These are phyloP conservation scores for Scleropages formosus DNA, from an alignment of 2,797 vertebrate genomes.

Conservation along the genomic window DNA sequence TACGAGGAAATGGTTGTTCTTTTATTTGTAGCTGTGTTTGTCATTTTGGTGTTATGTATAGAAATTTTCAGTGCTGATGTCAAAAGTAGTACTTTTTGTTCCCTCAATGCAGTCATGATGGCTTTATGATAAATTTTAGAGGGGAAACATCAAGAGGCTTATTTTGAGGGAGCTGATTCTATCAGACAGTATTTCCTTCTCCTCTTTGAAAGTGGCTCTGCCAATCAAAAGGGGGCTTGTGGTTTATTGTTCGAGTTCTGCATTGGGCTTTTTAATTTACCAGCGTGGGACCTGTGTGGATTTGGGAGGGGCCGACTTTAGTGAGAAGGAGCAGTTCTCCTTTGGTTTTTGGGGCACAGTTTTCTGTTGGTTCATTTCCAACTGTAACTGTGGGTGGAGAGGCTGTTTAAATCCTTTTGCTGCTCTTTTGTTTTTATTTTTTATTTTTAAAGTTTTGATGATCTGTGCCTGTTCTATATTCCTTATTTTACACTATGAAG, in stretches of 20 bases:
- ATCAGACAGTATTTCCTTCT: constrained; percentile 1
- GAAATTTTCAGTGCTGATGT: not conserved
- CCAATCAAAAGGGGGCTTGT: constrained; percentile 26
- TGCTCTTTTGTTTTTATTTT: constrained; percentile 51
- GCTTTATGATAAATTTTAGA: constrained; percentile 42
- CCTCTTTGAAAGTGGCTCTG: constrained; percentile 29
- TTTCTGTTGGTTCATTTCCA: constrained; percentile 64
- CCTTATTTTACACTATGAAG: no score
- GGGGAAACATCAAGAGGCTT: constrained; percentile 41
- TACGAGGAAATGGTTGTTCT: no score
- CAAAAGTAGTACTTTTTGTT: constrained; percentile 17
- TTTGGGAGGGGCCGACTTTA: constrained; percentile 12
- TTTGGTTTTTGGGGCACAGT: constrained; percentile 57
- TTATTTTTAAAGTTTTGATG: constrained; percentile 44
- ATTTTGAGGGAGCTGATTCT: constrained; percentile 39
- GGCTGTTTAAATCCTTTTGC: constrained; percentile 48
- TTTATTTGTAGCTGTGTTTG: not conserved
- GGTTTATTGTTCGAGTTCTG: constrained; percentile 47
- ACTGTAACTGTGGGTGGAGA: constrained; percentile 54
- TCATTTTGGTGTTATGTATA: not conserved
- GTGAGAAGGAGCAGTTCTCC: constrained; percentile 50
- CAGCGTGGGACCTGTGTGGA: constrained; percentile 42
- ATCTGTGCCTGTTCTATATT: constrained; percentile 21
- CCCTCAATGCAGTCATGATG: constrained; percentile 1
- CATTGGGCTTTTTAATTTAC: constrained; percentile 49